Evolutionary conservation across 2,797 vertebrate genomes (phyloP).

Genomic region (Hippocampus kuda): DNA sequence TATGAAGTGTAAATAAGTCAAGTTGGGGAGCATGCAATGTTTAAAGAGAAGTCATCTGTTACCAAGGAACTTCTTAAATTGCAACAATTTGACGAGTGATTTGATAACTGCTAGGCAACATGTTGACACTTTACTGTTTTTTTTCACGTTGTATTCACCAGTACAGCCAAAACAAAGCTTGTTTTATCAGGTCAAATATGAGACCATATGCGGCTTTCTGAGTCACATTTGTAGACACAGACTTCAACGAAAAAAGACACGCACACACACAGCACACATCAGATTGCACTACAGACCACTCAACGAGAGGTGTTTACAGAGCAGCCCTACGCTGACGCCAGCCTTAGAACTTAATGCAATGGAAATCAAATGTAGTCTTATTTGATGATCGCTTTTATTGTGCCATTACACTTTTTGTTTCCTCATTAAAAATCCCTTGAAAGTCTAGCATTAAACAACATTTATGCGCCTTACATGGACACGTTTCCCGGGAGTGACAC

Average conservation of each 20-base stretch:
- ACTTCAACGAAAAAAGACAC: constrained; percentile 10
- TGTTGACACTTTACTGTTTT: neutral
- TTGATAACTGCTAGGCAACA: constrained; percentile 42
- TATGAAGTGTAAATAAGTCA: neutral
- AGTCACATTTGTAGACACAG: constrained; percentile 16
- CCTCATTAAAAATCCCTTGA: constrained; percentile 55
- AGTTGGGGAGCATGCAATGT: neutral
- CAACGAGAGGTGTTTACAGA: constrained; percentile 55
- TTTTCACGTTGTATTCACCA: constrained; percentile 6
- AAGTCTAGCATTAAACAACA: constrained; percentile 36
- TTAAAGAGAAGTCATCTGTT: constrained; percentile 18
- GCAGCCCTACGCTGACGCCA: constrained; percentile 55
- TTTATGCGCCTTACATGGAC: constrained; percentile 20
- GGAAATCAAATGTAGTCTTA: constrained; percentile 66
- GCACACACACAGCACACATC: constrained; percentile 6
- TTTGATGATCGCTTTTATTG: constrained; percentile 67
- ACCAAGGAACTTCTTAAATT: constrained; percentile 8
- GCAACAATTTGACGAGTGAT: constrained; percentile 20
- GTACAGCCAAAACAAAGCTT: constrained; percentile 31
- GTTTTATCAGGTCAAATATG: constrained; percentile 37
- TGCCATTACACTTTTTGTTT: constrained; percentile 60
- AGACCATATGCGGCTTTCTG: constrained; percentile 17
- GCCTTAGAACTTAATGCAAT: constrained; percentile 61
- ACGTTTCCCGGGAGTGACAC: constrained; percentile 6
- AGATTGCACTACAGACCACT: constrained; percentile 29